A percentile compares a stretch with the other conserved stretches of the same genome.
phyloP scores from a whole-genome alignment of 1,140 invertebrate genomes.

The Platorchestia sp. region DNA sequence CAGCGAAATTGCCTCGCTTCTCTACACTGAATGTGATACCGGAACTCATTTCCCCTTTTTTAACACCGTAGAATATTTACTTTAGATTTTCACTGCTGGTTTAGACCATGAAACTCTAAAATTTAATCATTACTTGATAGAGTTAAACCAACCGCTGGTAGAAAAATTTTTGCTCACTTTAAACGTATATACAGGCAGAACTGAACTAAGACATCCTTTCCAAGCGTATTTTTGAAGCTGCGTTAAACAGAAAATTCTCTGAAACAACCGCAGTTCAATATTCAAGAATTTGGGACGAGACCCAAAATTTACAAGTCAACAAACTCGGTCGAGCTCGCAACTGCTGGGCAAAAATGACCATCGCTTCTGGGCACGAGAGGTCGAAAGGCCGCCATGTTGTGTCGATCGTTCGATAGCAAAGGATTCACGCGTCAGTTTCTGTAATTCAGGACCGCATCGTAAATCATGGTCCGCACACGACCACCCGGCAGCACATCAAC shows the following conservation, averaged over 20 bases:
- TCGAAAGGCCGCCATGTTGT: not conserved
- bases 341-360: not conserved
- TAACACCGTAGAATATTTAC: too few species aligned
- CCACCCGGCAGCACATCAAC: not conserved
- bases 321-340: not conserved
- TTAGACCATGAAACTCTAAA: not conserved
- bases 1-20: too few species aligned
- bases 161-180: not conserved
- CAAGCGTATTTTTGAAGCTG: not conserved
- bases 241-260: not conserved
- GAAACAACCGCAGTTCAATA: not conserved
- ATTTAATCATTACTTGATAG: not conserved
- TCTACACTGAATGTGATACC: too few species aligned
- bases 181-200: too few species aligned
- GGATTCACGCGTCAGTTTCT: not conserved
- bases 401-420: not conserved
- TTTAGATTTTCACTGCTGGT: not conserved
- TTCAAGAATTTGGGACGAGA: not conserved
- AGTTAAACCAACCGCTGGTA: too few species aligned
- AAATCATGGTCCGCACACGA: not conserved
- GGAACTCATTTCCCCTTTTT: too few species aligned
- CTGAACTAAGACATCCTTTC: not conserved
- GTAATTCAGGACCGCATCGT: not conserved
- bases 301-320: not conserved
- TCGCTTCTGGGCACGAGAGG: not conserved